These are phyloP conservation scores for Drosophila fulvimacula DNA, from an alignment of 2,888 invertebrate species.

Conservation along the genomic window DNA sequence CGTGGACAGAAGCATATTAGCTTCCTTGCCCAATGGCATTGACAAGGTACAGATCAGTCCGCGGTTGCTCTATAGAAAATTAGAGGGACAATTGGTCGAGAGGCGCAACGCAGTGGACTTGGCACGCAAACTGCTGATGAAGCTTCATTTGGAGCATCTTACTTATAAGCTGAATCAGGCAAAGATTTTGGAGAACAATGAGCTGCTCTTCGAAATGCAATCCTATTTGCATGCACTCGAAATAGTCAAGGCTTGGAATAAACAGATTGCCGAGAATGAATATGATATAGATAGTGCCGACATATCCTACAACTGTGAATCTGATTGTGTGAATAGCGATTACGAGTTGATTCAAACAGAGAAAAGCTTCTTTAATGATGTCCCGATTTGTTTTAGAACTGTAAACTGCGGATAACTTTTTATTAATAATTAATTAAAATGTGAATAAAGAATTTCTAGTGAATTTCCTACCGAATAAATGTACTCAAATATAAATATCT, in stretches of 20 bases:
- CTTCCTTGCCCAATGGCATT: not conserved
- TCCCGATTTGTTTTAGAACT: fast-evolving
- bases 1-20: not conserved
- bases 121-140: constrained; percentile 12
- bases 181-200: not conserved
- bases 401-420: not conserved
- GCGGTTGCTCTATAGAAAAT: constrained; percentile 28
- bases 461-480: not conserved
- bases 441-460: constrained; percentile 3
- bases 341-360: constrained; percentile 28
- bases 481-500: too few relatives aligned
- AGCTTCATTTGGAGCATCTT: constrained; percentile 20
- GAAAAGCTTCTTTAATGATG: not conserved
- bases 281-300: not conserved
- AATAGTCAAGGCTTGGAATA: constrained; percentile 16
- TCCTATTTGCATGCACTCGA: constrained; percentile 15
- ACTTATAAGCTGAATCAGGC: constrained; percentile 30
- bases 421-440: not conserved
- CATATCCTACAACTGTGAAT: not conserved
- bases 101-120: fast-evolving
- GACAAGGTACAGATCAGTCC: constrained; percentile 27
- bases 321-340: constrained; percentile 18
- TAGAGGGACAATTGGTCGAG: not conserved
- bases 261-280: not conserved
- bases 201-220: constrained; percentile 48